A percentile compares a stretch with the other conserved stretches of the same genome.
Conservation (phyloP, 1,140 invertebrate genomes). For the Drosophila kohkoa region DNA sequence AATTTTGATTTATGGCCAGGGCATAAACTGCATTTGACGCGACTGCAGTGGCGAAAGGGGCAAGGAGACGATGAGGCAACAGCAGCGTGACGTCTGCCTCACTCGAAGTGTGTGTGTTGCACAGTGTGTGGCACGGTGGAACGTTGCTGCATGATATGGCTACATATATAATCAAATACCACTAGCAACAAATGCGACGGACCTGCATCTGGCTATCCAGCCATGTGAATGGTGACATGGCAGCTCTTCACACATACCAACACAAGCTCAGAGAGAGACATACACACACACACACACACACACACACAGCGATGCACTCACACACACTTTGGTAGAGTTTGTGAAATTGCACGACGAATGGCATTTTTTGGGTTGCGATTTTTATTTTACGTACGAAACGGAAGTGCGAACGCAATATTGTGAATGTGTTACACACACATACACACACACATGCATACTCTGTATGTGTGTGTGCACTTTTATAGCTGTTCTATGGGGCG, state of each 20-base stretch:
- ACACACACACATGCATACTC: conserved; percentile 1
- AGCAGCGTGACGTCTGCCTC: background rate
- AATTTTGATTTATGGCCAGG: conserved; percentile 79
- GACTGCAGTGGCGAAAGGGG: conserved; percentile 19
- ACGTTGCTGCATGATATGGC: conserved; percentile 66
- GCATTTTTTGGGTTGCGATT: conserved; percentile 60
- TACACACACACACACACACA: conserved; percentile 15
- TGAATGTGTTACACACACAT: conserved; percentile 55
- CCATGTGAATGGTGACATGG: conserved; percentile 79
- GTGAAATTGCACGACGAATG: conserved; percentile 71
- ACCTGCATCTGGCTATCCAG: conserved; percentile 50
- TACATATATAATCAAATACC: conserved; percentile 80
- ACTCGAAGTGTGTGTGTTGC: background rate
- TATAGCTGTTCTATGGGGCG: conserved; percentile 40
- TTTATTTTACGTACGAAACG: conserved; percentile 45
- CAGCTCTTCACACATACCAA: conserved; percentile 42
- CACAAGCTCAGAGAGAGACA: background rate
- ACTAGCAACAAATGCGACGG: conserved; percentile 69
- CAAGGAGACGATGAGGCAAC: background rate
- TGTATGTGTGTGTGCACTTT: conserved; percentile 35
- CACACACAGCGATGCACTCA: conserved; percentile 21
- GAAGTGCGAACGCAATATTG: conserved; percentile 78
- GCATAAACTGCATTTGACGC: conserved; percentile 82
- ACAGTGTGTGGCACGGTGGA: conserved; percentile 4
- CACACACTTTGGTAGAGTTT: conserved; percentile 20